Conservation (phyloP, 2,888 invertebrate genomes). For the Germaria angustata region DNA sequence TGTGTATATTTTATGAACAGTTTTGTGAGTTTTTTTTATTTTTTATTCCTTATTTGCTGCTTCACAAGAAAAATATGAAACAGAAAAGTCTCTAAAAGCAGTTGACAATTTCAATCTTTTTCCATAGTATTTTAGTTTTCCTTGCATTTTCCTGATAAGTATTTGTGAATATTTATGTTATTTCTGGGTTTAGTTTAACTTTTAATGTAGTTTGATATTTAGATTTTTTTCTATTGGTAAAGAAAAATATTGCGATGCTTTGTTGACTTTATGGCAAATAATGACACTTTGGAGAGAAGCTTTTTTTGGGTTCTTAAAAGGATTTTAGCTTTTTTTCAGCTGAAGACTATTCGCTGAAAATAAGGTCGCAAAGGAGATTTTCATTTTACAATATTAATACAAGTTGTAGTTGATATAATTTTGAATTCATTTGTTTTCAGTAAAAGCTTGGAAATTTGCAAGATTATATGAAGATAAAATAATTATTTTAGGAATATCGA, state of each 20-base stretch:
- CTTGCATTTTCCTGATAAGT: background rate
- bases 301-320: slow-evolving; percentile 1
- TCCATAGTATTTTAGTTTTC: background rate
- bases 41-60: background rate
- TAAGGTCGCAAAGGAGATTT: background rate
- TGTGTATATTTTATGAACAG: slow-evolving; percentile 44
- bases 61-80: background rate
- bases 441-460: too few species aligned
- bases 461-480: too few species aligned
- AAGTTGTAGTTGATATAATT: background rate
- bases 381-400: background rate
- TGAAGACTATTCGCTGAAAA: background rate
- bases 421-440: too few species aligned
- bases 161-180: slow-evolving; percentile 39
- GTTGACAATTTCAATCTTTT: slow-evolving; percentile 49
- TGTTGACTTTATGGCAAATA: slow-evolving; percentile 13
- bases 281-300: slow-evolving; percentile 45
- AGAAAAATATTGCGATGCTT: slow-evolving; percentile 1
- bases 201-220: slow-evolving; percentile 37
- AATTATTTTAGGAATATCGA: too few species aligned
- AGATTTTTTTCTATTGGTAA: background rate
- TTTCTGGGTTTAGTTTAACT: slow-evolving; percentile 47
- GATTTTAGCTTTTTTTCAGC: background rate
- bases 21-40: background rate
- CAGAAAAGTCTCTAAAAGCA: slow-evolving; percentile 25